These are phyloP conservation scores for Pyrocoelia pectoralis DNA, from an alignment of 2,888 invertebrate genomes.

Conservation along the genomic window DNA sequence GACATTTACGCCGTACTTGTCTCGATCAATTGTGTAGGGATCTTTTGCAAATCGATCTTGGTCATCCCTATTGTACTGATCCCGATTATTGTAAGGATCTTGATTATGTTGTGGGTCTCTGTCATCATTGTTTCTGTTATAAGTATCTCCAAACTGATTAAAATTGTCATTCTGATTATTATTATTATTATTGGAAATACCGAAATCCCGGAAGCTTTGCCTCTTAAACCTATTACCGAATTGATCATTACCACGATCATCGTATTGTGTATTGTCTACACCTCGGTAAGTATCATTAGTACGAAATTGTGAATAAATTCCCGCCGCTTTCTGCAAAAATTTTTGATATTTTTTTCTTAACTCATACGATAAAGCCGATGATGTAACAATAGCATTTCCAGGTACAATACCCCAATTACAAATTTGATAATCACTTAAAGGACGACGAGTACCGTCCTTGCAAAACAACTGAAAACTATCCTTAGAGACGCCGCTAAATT, in stretches of 20 bases:
- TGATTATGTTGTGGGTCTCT: slow-evolving; percentile 4
- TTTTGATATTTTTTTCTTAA: slow-evolving; percentile 69
- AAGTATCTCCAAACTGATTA: slow-evolving; percentile 23
- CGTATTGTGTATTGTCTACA: slow-evolving; percentile 27
- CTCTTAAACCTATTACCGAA: slow-evolving; percentile 44
- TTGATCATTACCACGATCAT: slow-evolving; percentile 46
- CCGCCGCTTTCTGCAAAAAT: slow-evolving; percentile 69
- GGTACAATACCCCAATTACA: slow-evolving; percentile 91
- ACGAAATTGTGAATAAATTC: slow-evolving; percentile 59
- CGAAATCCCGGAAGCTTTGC: slow-evolving; percentile 21
- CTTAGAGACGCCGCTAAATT: slow-evolving; percentile 69
- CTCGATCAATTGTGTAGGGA: slow-evolving; percentile 50
- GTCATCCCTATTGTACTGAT: slow-evolving; percentile 32
- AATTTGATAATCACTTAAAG: slow-evolving; percentile 72
- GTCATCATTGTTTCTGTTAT: background rate
- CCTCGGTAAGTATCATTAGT: slow-evolving; percentile 10
- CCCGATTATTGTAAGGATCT: slow-evolving; percentile 17
- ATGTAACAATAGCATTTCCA: slow-evolving; percentile 83
- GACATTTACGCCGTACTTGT: slow-evolving; percentile 53
- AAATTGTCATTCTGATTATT: slow-evolving; percentile 41
- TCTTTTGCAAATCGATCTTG: slow-evolving; percentile 47
- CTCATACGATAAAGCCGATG: slow-evolving; percentile 75
- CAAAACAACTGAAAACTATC: slow-evolving; percentile 84
- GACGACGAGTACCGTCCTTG: slow-evolving; percentile 75
- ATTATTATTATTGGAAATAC: slow-evolving; percentile 33